Conservation (phyloP, 2,113 vertebrate genomes). For the Lonchura striata region DNA sequence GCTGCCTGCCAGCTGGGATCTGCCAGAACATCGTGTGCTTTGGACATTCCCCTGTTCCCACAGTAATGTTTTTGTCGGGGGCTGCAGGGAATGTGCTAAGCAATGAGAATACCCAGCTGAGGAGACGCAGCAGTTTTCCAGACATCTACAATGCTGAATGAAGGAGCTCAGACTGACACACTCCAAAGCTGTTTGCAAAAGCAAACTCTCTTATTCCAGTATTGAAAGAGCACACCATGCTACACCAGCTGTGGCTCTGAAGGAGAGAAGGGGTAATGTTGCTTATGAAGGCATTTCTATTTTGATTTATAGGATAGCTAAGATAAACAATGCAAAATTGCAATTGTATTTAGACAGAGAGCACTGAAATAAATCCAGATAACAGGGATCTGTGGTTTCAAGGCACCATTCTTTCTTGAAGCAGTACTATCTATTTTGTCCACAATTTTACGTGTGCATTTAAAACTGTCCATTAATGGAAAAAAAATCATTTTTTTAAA, state of each 20-base stretch:
- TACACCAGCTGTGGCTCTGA: neutral
- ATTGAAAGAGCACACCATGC: neutral
- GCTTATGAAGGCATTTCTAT: neutral
- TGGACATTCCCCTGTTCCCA: slow-evolving; percentile 56
- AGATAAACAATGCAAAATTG: neutral
- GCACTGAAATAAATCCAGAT: neutral
- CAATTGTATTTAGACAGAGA: neutral
- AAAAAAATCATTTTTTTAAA: neutral
- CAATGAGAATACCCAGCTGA: slow-evolving; percentile 56
- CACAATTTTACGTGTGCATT: neutral
- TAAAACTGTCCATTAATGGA: neutral
- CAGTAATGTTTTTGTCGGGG: neutral
- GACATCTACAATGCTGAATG: neutral
- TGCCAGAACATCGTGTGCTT: slow-evolving; percentile 63
- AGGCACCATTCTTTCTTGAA: neutral
- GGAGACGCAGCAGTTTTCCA: neutral
- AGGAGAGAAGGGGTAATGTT: neutral
- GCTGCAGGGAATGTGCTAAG: slow-evolving; percentile 47
- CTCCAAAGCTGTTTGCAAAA: neutral
- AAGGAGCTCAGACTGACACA: neutral
- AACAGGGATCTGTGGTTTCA: neutral
- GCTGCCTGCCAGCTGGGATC: slow-evolving; percentile 57
- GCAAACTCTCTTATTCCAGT: neutral
- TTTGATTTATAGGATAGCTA: neutral
- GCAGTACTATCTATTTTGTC: neutral